These are phyloP conservation scores for Epistrophe grossulariae DNA, from an alignment of 2,888 invertebrate genomes.

Conservation along the genomic window DNA sequence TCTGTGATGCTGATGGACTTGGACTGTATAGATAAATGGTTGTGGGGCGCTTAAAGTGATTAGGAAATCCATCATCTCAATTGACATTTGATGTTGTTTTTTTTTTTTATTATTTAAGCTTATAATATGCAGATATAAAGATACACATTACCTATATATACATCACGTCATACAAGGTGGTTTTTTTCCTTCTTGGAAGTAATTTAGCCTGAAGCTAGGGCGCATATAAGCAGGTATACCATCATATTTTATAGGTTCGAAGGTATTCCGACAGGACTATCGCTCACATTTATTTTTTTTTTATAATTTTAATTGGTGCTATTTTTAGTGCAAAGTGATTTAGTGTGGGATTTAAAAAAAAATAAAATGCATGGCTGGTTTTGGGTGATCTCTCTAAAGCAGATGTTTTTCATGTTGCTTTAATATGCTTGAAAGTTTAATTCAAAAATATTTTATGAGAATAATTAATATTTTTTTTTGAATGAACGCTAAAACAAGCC, in stretches of 20 bases:
- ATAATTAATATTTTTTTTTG: no score
- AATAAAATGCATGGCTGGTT: constrained; percentile 11
- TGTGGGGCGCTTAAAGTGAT: constrained; percentile 64
- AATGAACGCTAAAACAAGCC: no score
- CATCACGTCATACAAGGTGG: neutral
- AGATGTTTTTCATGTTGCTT: no score
- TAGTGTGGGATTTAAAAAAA: constrained; percentile 17
- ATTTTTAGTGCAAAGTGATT: constrained; percentile 30
- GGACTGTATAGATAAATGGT: constrained; percentile 64
- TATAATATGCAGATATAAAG: constrained; percentile 11
- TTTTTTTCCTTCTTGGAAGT: constrained; percentile 15
- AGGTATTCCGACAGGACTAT: constrained; percentile 21
- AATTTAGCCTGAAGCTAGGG: constrained; percentile 13
- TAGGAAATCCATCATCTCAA: constrained; percentile 67
- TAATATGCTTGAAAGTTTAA: no score
- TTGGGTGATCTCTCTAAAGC: no score
- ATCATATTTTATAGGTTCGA: constrained; percentile 23
- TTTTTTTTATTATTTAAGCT: constrained; percentile 8
- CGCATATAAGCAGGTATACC: neutral
- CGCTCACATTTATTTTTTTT: constrained; percentile 20
- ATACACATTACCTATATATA: neutral
- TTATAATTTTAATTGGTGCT: constrained; percentile 23
- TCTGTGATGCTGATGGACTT: constrained; percentile 59
- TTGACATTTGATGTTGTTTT: constrained; percentile 56
- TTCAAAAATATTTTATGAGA: no score